phyloP scores from a whole-genome alignment of 2,888 invertebrate species.

The Drosophila limbata region DNA sequence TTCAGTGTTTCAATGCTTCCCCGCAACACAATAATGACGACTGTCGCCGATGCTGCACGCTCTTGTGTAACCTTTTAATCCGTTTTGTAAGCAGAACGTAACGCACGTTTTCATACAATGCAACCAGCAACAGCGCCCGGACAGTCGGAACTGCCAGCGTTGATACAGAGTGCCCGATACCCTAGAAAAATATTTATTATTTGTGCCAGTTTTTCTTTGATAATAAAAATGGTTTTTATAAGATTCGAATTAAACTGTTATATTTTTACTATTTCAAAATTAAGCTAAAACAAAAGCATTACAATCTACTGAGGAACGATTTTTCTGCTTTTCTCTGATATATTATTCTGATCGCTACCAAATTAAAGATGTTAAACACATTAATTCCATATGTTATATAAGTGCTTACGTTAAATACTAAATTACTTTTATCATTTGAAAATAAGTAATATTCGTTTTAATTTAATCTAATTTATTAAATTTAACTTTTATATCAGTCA shows the following conservation, averaged over 20 bases:
- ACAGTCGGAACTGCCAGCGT: not conserved
- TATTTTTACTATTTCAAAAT: not conserved
- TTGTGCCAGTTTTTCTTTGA: too few relatives aligned
- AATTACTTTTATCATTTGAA: not conserved
- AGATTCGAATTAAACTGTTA: not conserved
- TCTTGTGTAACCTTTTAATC: constrained; percentile 83
- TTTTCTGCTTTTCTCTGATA: not conserved
- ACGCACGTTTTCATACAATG: constrained; percentile 74
- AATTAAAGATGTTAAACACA: not conserved
- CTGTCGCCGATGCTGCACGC: constrained; percentile 61
- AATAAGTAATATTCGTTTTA: too few relatives aligned
- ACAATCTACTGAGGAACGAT: not conserved
- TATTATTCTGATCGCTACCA: not conserved
- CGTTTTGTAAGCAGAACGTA: constrained; percentile 83
- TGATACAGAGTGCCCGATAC: not conserved
- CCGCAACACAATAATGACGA: constrained; percentile 39
- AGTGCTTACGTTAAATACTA: not conserved
- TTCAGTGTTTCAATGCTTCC: constrained; percentile 35
- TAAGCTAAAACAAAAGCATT: not conserved
- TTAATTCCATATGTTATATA: too few relatives aligned
- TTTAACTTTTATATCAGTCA: too few relatives aligned
- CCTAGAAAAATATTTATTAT: too few relatives aligned
- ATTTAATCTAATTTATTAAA: too few relatives aligned
- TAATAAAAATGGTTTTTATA: not conserved
- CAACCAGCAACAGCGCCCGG: constrained; percentile 14